Evolutionary conservation across 2,888 invertebrate species (phyloP).

Genomic region (Drosophila mettleri): DNA sequence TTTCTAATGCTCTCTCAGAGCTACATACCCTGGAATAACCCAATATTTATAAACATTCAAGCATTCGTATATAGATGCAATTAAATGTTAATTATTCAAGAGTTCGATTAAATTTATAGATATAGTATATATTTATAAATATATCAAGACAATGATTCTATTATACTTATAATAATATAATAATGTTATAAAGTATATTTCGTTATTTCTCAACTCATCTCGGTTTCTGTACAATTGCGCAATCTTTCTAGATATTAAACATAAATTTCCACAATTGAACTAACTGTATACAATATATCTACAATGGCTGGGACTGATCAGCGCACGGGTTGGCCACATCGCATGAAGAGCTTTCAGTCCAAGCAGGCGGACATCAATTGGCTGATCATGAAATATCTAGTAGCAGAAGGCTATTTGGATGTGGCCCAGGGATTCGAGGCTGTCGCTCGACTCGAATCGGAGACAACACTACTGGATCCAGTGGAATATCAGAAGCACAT

Average conservation of each 20-base stretch:
- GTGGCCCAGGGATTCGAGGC: slow-evolving; percentile 45
- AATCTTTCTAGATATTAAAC: not conserved
- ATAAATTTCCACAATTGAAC: too few species aligned
- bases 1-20: not conserved
- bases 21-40: not conserved
- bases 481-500: slow-evolving; percentile 38
- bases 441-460: slow-evolving; percentile 39
- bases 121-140: too few species aligned
- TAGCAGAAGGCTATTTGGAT: slow-evolving; percentile 65
- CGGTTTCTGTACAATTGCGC: not conserved
- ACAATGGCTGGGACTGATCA: slow-evolving; percentile 31
- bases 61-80: not conserved
- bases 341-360: slow-evolving; percentile 63
- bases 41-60: not conserved
- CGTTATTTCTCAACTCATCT: not conserved
- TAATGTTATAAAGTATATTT: too few species aligned
- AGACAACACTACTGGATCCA: slow-evolving; percentile 17
- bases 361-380: slow-evolving; percentile 65
- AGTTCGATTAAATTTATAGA: too few species aligned
- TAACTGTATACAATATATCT: not conserved
- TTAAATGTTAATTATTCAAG: too few species aligned
- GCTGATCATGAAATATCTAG: slow-evolving; percentile 61
- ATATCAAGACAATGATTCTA: too few species aligned
- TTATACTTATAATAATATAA: too few species aligned
- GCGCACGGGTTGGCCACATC: slow-evolving; percentile 45